phyloP scores from a whole-genome alignment of 2,888 invertebrate species.

The Elmis aenea region DNA sequence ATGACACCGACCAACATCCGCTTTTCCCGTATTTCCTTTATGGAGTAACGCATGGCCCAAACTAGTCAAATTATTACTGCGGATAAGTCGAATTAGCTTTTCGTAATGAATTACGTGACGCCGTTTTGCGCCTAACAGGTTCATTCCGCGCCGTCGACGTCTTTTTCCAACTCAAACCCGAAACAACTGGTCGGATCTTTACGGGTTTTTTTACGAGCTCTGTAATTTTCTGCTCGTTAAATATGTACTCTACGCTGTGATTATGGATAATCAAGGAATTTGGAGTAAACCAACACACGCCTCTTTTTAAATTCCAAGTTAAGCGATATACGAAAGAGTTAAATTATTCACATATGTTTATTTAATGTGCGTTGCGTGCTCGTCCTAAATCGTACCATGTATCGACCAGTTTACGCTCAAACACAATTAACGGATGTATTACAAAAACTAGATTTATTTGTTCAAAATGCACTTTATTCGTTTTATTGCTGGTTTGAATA shows the following conservation, averaged over 20 bases:
- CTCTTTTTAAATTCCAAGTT: background rate
- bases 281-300: background rate
- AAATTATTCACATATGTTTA: constrained; percentile 22
- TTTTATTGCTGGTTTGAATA: too few species aligned
- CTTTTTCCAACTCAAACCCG: too few species aligned
- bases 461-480: too few species aligned
- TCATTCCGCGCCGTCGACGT: too few species aligned
- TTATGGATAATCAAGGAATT: too few species aligned
- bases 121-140: constrained; percentile 9
- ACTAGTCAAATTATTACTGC: constrained; percentile 18
- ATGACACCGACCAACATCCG: constrained; percentile 26
- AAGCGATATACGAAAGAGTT: constrained; percentile 12
- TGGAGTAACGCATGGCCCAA: constrained; percentile 16
- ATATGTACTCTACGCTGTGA: too few species aligned
- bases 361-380: constrained; percentile 19
- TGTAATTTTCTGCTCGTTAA: too few species aligned
- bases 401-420: constrained; percentile 18
- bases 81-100: constrained; percentile 18
- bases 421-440: background rate
- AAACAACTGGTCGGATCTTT: too few species aligned
- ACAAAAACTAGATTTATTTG: too few species aligned
- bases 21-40: constrained; percentile 23
- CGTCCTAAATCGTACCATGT: constrained; percentile 15
- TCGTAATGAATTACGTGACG: constrained; percentile 16
- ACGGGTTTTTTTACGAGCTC: too few species aligned